Evolutionary conservation across 2,797 vertebrate genomes (phyloP).

Genomic region (Pristis pectinata): DNA sequence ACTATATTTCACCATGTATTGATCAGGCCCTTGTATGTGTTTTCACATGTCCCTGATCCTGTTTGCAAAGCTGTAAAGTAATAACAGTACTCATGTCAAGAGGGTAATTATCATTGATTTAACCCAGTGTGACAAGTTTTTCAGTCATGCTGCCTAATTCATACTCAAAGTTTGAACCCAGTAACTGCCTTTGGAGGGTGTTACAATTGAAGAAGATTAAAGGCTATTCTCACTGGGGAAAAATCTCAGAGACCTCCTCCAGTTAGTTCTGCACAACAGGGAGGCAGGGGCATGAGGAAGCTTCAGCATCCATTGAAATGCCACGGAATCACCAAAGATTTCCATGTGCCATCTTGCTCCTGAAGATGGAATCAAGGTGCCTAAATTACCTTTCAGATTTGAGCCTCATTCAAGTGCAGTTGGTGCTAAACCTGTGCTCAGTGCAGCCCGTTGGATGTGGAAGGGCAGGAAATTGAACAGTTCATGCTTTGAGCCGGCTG

Average conservation of each 20-base stretch:
- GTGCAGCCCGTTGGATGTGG: not conserved
- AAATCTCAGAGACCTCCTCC: not conserved
- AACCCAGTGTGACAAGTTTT: slow-evolving; percentile 82
- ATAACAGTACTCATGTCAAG: slow-evolving; percentile 96
- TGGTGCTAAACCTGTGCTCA: not conserved
- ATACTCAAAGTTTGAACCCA: slow-evolving; percentile 66
- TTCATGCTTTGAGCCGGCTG: not conserved
- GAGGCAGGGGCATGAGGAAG: not conserved
- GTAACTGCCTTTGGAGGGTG: slow-evolving; percentile 41
- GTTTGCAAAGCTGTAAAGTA: slow-evolving; percentile 97
- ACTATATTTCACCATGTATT: slow-evolving; percentile 86
- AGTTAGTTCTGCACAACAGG: too few relatives aligned
- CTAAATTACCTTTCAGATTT: not conserved
- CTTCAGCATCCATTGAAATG: not conserved
- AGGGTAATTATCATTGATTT: slow-evolving; percentile 98
- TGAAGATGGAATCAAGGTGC: not conserved
- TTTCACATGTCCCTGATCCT: slow-evolving; percentile 65
- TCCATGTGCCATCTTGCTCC: not conserved
- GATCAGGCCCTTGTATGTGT: slow-evolving; percentile 72
- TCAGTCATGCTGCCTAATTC: slow-evolving; percentile 74
- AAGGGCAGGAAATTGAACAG: not conserved
- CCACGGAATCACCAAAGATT: not conserved
- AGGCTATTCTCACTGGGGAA: not conserved
- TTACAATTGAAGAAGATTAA: slow-evolving; percentile 27
- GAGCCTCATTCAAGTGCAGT: not conserved